Base-by-base conservation (phyloP, 2,888 invertebrate genomes). In the Penaeus monodon region DNA sequence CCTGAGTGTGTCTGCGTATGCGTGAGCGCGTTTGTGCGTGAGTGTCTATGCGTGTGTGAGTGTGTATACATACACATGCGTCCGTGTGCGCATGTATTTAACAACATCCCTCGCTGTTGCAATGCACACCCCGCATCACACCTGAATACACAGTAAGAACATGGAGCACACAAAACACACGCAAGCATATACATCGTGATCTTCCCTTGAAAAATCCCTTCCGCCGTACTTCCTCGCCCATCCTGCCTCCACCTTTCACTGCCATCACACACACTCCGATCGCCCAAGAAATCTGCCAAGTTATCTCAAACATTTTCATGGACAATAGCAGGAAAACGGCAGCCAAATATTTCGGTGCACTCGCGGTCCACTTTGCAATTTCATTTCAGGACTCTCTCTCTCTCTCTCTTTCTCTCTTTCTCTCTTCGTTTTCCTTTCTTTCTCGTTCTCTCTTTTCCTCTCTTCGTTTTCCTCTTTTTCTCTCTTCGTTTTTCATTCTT, bases 321-420 rank as follows among this genome's bases (percentile, higher is more conserved):
- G 82, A 82, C 82, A 82, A 82, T 82, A 33, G 82, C 73, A 73
- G 57, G 82, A 73, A n/a, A 82, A 82, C 82, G 70, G 73, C 82
- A 82, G 57, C 82, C 82, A 73, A 82, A 82, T 82, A 82, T 82
- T 82, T 82, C 73, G 70, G 73, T 70, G 57, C 82, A 82, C 73
- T 82, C 63, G 24, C 33, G 24, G 33, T 73, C 57, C 38, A 73
- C 82, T 73, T 57, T 29, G 82, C 70, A 70, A 82, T 82, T 82
- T 57, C 82, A 73, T 63, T 73, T 82, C 64, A 65, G 49, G 76
- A 49, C 76, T 57, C 17, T 20, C 20, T 17, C 57, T 57, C 49
- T 49, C 49, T 57, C 14, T 14, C 2, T 14, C 14, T 57, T 17
- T 57, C 2, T 17, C 17, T 57, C 20, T 14, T 17, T 57, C 17